Base-by-base conservation (phyloP, 1,140 invertebrate species). In the Drosophila takahashii region DNA sequence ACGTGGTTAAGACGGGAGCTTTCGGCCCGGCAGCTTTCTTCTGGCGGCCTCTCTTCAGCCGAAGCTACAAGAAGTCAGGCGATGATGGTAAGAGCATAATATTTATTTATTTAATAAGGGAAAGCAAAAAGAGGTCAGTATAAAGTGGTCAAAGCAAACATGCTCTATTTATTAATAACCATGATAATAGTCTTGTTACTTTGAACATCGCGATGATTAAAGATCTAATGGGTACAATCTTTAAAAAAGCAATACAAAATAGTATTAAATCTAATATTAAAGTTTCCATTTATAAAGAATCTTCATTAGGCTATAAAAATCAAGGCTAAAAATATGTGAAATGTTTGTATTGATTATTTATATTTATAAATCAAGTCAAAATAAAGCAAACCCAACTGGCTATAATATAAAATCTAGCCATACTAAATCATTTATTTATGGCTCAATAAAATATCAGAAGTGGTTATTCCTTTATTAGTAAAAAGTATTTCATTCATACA, bases 1-100 rank as follows among this genome's bases (percentile, higher is more conserved):
- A 70, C 70, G 74, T 83, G 80, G 81, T 76, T 87, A 86, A 86
- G 65, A 87, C 77, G 60, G 61, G 77, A 59, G 73, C 76, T 81
- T 75, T 66, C 52, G 78, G 66, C 64, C 29, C n/a, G n/a, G 26
- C 26, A 81, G 79, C 74, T 81, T 81, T 81, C 79, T 81, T 80
- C 56, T 64, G 72, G 50, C 56, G 62, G n/a, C 27, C 13, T 50
- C 53, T 45, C 56, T 50, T 15, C 27, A n/a, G n/a, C 3, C 9
- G 1, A 50, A 32, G 47, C 48, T 18, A 51, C 48, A 51, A 51
- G 29, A 51, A 18, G 48, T 10, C 47, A 50, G 29, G 7, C 8
- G 45, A 13, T 9, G 27, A 0, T 13, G 15, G 8, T 29, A 18
- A 34, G 48, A 51, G 48, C 48, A 34, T 18, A 13, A 18, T 18